Conservation (phyloP, 2,797 vertebrate species). For the Gadopsis bispinosus region DNA sequence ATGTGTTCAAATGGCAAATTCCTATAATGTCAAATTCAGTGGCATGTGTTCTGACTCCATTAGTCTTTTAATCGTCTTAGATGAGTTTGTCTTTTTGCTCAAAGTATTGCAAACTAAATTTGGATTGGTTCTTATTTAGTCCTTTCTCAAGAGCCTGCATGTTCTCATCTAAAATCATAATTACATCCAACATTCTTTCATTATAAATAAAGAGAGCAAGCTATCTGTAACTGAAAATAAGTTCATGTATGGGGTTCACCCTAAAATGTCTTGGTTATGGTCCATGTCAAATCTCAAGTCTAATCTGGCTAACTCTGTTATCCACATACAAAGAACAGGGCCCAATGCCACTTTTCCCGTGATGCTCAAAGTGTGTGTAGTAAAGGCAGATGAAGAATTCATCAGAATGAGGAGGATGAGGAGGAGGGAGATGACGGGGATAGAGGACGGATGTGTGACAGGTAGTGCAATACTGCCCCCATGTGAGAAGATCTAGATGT, state of each 20-base stretch:
- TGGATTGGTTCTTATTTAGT: background rate
- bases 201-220: background rate
- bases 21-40: background rate
- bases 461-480: conserved; percentile 85
- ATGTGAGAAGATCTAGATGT: conserved; percentile 65
- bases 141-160: background rate
- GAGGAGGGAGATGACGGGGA: conserved; percentile 17
- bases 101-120: background rate
- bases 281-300: background rate
- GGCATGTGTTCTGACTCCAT: background rate
- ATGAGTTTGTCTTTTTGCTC: background rate
- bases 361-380: conserved; percentile 27
- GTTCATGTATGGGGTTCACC: background rate
- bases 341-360: background rate
- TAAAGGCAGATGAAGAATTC: conserved; percentile 50
- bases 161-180: background rate
- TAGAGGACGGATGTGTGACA: conserved; percentile 30
- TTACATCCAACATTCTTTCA: background rate
- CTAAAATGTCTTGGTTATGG: background rate
- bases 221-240: background rate
- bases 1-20: background rate
- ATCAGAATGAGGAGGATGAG: conserved; percentile 25
- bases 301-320: background rate
- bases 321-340: background rate
- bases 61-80: background rate